Evolutionary conservation across 2,888 invertebrate species (phyloP).

Genomic region (Arctia plantaginis): DNA sequence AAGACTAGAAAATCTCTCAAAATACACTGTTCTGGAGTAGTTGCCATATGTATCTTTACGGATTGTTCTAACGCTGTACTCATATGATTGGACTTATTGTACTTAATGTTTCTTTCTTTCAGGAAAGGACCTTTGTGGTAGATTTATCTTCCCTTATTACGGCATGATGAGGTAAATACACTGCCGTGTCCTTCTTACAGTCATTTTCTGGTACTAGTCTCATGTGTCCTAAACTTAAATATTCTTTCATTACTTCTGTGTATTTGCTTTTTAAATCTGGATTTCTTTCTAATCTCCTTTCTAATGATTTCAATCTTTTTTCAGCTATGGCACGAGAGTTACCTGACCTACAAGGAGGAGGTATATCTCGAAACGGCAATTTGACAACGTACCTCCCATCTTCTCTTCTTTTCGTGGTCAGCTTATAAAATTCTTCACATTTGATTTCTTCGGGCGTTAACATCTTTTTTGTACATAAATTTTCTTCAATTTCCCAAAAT

Average conservation of each 20-base stretch:
- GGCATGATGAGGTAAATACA: no score
- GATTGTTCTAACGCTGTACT: no score
- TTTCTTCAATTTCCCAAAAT: constrained; percentile 12
- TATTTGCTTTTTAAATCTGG: constrained; percentile 11
- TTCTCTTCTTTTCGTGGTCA: constrained; percentile 15
- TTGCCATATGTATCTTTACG: no score
- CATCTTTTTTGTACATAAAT: neutral
- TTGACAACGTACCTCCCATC: constrained; percentile 20
- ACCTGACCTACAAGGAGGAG: constrained; percentile 14
- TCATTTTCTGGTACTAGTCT: constrained; percentile 2
- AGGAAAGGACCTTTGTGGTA: no score
- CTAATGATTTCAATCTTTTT: constrained; percentile 16
- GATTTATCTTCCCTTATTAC: no score
- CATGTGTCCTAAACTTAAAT: constrained; percentile 14
- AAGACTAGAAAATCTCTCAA: no score
- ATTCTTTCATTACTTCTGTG: constrained; percentile 19
- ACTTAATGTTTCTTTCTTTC: no score
- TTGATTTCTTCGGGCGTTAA: constrained; percentile 26
- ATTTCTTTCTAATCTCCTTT: constrained; percentile 15
- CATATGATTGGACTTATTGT: no score
- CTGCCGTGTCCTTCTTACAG: neutral
- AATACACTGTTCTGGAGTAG: no score
- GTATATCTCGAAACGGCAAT: constrained; percentile 21
- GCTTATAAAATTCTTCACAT: constrained; percentile 28
- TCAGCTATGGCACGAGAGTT: constrained; percentile 10